These are phyloP conservation scores for Hypolimnas misippus DNA, from an alignment of 2,888 invertebrate species.

Conservation along the genomic window DNA sequence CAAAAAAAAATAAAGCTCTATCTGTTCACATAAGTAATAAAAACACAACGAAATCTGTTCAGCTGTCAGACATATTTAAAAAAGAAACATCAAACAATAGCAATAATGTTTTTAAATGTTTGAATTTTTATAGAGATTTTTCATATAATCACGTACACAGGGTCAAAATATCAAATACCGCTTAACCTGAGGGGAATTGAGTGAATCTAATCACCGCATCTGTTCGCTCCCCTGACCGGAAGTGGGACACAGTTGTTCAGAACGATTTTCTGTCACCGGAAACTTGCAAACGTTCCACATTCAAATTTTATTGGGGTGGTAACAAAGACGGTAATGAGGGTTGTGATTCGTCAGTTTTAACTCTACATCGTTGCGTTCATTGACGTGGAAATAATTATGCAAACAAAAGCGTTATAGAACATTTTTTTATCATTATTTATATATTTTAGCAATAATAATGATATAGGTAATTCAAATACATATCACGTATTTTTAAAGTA, in stretches of 20 bases:
- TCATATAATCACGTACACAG: conserved; percentile 23
- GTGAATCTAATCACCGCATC: conserved; percentile 81
- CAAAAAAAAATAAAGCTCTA: no score
- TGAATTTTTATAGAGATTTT: conserved; percentile 6
- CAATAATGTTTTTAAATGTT: conserved; percentile 7
- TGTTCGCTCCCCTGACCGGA: conserved; percentile 79
- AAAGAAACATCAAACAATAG: background rate
- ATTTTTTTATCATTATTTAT: background rate
- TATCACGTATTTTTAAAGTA: no score
- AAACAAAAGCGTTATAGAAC: background rate
- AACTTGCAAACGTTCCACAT: conserved; percentile 78
- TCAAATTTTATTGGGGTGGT: conserved; percentile 80
- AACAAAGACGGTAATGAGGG: conserved; percentile 67
- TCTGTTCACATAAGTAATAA: no score
- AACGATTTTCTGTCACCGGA: conserved; percentile 83
- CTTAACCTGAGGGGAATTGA: conserved; percentile 67
- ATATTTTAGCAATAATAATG: background rate
- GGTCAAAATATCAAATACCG: conserved; percentile 62
- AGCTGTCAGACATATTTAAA: background rate
- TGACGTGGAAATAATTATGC: conserved; percentile 19
- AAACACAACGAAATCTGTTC: background rate
- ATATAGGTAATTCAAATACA: background rate
- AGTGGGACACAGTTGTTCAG: conserved; percentile 80
- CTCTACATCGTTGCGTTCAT: conserved; percentile 13
- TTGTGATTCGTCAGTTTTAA: conserved; percentile 46